A percentile compares a stretch with the other conserved stretches of the same genome.
Evolutionary conservation across 2,797 vertebrate species (phyloP).

Genomic region (Microctenopoma steveboyesi): DNA sequence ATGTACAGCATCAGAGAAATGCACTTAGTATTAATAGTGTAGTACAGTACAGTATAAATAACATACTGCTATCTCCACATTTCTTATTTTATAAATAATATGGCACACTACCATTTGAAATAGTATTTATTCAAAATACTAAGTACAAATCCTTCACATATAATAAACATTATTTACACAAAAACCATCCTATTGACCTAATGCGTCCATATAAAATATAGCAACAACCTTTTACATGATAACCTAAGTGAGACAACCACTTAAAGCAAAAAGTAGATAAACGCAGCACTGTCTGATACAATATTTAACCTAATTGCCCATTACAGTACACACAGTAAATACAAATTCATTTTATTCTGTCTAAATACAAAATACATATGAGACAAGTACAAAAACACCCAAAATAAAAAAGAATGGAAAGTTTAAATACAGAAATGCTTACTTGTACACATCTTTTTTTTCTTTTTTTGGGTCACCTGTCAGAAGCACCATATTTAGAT

Average conservation of each 20-base stretch:
- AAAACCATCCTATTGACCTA: slow-evolving; percentile 36
- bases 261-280: slow-evolving; percentile 60
- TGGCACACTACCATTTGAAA: slow-evolving; percentile 15
- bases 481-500: slow-evolving; percentile 32
- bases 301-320: slow-evolving; percentile 48
- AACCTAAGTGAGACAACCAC: slow-evolving; percentile 39
- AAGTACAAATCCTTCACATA: slow-evolving; percentile 66
- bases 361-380: slow-evolving; percentile 46
- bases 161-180: slow-evolving; percentile 56
- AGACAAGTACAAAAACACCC: slow-evolving; percentile 52
- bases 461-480: slow-evolving; percentile 5
- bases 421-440: slow-evolving; percentile 33
- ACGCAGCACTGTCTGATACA: slow-evolving; percentile 56
- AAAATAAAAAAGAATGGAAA: slow-evolving; percentile 34
- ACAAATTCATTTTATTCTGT: slow-evolving; percentile 31
- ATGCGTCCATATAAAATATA: slow-evolving; percentile 54
- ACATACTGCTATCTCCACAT: background rate
- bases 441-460: slow-evolving; percentile 17
- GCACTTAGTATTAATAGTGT: too few species aligned
- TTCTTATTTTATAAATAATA: background rate
- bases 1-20: too few species aligned
- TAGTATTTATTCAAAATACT: slow-evolving; percentile 70
- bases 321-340: slow-evolving; percentile 50
- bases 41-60: background rate
- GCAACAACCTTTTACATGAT: slow-evolving; percentile 34